Evolutionary conservation across 2,888 invertebrate genomes (phyloP), one percentile per base, ranked within the genome.

Genomic region (Drosophila affinis): DNA sequence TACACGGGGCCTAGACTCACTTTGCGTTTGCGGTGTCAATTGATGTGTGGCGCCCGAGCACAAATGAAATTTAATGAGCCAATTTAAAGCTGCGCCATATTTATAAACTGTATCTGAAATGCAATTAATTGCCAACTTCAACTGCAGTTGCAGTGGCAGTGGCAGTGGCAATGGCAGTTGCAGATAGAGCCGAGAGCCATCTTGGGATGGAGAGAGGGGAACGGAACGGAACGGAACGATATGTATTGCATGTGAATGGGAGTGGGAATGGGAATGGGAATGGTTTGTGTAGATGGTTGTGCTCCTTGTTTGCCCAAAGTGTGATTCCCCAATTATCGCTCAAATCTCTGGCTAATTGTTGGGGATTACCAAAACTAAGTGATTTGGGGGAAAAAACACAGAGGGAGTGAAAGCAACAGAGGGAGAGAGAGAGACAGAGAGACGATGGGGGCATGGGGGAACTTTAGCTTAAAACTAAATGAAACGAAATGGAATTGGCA

Each of bases 1-100:
- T 39, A 39, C 7, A 39, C 7, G 17, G 17, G 14, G 27, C 21
- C 3, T 21, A n/a, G 14, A 53, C 60, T 51, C 45, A 29, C 34
- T 46, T 27, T 61, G 56, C 73, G 65, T 65, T 76, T 77, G 71
- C 75, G 79, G 76, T 81, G 85, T 76, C 83, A 85, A 80, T 82
- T 83, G 80, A 82, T 84, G 85, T 77, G 82, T 79, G 79, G 81
- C 77, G 81, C 79, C 76, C 69, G 79, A 53, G 75, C 65, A 72
- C 83, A 81, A 84, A 83, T 83, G 85, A 82, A 83, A 85, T 83
- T 83, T 81, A 85, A 83, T 83, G 83, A 82, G 83, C 85, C 83
- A 83, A 81, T 83, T 84, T 85, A 80, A 83, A 80, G 85, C 75
- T 82, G 78, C 65, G 65, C 73, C 78, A 78, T 84, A 79, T 82